Conservation (phyloP, 1,140 invertebrate species). For the Microplitis demolitor region DNA sequence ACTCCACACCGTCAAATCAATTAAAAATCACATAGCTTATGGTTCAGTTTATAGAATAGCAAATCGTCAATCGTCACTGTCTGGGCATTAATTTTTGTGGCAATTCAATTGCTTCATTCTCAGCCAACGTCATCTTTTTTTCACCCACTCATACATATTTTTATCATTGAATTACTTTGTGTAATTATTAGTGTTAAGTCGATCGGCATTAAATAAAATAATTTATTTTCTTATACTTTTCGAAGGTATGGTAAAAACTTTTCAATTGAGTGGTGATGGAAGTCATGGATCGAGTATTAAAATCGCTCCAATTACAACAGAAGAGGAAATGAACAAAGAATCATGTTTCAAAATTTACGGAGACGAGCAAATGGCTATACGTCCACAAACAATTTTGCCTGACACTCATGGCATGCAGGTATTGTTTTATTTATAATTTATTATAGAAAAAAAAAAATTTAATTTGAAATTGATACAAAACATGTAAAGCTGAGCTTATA, state of each 20-base stretch:
- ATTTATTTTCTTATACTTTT: not conserved
- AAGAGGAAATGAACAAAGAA: slow-evolving; percentile 70
- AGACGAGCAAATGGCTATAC: slow-evolving; percentile 65
- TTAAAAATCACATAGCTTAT: too few species aligned
- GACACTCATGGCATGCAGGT: slow-evolving; percentile 79
- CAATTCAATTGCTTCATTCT: too few species aligned
- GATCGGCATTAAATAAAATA: not conserved
- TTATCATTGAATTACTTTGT: too few species aligned
- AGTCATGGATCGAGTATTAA: slow-evolving; percentile 79
- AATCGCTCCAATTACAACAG: slow-evolving; percentile 85
- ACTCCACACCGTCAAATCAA: too few species aligned
- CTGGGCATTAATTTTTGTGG: too few species aligned
- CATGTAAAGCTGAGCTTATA: slow-evolving; percentile 14
- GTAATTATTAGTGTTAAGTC: too few species aligned
- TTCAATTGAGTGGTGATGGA: slow-evolving; percentile 72
- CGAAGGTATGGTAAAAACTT: slow-evolving; percentile 83
- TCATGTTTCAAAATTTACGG: slow-evolving; percentile 89
- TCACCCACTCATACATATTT: too few species aligned
- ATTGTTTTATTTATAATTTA: slow-evolving; percentile 5
- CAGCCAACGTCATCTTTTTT: too few species aligned
- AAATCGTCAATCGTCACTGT: too few species aligned
- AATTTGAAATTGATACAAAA: too few species aligned
- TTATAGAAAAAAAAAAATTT: too few species aligned
- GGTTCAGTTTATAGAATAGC: too few species aligned
- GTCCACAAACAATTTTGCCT: slow-evolving; percentile 81